Evolutionary conservation across 2,888 invertebrate species (phyloP).

Genomic region (Drosophila glabriapex): DNA sequence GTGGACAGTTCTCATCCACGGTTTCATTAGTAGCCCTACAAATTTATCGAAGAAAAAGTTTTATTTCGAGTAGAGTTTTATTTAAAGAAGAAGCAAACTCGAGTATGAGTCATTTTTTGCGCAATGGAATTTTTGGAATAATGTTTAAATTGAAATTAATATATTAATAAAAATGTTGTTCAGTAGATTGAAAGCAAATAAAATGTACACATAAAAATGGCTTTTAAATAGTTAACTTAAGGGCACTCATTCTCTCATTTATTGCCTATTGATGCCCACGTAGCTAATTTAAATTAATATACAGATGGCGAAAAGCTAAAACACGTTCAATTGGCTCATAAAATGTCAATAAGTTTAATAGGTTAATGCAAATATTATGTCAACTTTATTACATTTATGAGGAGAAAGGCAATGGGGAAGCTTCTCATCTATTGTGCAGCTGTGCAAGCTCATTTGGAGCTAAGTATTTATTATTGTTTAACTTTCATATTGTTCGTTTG

Average conservation of each 20-base stretch:
- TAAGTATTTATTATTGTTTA: constrained; percentile 43
- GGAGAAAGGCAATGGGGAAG: not conserved
- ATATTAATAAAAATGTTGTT: no score
- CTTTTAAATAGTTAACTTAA: no score
- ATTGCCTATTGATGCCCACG: no score
- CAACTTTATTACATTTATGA: constrained; percentile 10
- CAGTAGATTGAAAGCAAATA: no score
- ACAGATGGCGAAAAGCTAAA: constrained; percentile 15
- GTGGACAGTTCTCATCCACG: constrained; percentile 79
- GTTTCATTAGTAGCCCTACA: constrained; percentile 45
- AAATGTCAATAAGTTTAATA: not conserved
- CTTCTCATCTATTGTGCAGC: constrained; percentile 48
- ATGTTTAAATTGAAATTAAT: no score
- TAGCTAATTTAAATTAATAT: constrained; percentile 17
- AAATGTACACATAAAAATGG: no score
- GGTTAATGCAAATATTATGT: constrained; percentile 8
- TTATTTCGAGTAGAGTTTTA: not conserved
- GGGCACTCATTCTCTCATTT: no score
- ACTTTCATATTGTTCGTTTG: constrained; percentile 23
- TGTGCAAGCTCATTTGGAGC: constrained; percentile 72
- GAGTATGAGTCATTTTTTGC: constrained; percentile 10
- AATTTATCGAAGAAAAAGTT: not conserved
- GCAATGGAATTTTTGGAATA: not conserved
- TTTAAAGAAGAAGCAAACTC: not conserved
- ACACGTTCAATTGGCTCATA: constrained; percentile 10